These are phyloP conservation scores for Rotaria socialis DNA, from an alignment of 2,888 invertebrate genomes.

Conservation along the genomic window DNA sequence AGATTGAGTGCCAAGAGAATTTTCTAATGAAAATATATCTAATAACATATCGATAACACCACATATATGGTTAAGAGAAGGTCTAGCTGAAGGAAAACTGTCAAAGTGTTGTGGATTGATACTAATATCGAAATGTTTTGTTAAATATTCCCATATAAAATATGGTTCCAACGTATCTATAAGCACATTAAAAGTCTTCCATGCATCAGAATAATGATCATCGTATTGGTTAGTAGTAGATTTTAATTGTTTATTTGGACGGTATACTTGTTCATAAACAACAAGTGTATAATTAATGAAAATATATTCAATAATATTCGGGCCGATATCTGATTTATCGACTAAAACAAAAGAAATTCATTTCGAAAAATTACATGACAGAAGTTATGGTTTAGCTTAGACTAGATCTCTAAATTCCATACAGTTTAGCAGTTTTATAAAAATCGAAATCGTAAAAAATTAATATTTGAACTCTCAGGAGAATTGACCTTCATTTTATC, in stretches of 20 bases:
- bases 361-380: too few species aligned
- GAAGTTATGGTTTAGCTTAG: too few species aligned
- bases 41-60: constrained; percentile 71
- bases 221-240: constrained; percentile 23
- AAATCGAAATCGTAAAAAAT: too few species aligned
- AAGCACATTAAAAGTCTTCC: constrained; percentile 72
- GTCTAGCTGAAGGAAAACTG: too few species aligned
- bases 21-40: constrained; percentile 67
- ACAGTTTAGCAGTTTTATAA: too few species aligned
- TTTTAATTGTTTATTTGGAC: neutral
- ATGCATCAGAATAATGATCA: constrained; percentile 40
- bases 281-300: neutral
- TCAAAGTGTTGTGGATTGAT: constrained; percentile 42
- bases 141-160: constrained; percentile 77
- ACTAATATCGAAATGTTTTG: constrained; percentile 55
- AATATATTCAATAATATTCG: neutral
- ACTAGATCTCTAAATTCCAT: too few species aligned
- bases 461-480: too few species aligned
- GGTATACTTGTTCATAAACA: neutral
- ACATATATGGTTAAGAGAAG: constrained; percentile 65
- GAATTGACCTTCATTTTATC: too few species aligned
- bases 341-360: neutral
- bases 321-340: constrained; percentile 39
- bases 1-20: constrained; percentile 72
- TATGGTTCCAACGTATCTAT: constrained; percentile 76